Evolutionary conservation across 2,113 vertebrate species (phyloP).

Genomic region (Anhinga rufa): DNA sequence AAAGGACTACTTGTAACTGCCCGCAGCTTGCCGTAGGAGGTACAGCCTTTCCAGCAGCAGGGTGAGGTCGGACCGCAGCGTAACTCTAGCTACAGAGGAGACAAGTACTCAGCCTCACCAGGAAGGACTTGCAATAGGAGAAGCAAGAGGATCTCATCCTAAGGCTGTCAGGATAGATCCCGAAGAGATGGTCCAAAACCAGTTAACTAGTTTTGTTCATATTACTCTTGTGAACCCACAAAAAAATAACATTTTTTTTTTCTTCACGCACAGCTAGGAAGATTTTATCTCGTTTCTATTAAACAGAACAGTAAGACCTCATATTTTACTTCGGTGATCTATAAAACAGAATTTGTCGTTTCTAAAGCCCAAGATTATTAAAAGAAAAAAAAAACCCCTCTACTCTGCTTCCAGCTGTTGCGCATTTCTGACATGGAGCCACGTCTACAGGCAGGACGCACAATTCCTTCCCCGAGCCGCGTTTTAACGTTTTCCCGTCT

Average conservation of each 20-base stretch:
- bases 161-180: not conserved
- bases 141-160: not conserved
- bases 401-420: not conserved
- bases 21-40: not conserved
- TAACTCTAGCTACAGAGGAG: not conserved
- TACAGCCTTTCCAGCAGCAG: not conserved
- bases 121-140: not conserved
- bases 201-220: not conserved
- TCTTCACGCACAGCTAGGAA: not conserved
- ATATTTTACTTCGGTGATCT: not conserved
- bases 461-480: not conserved
- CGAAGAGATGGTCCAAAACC: not conserved
- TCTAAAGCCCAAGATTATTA: not conserved
- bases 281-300: not conserved
- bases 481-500: not conserved
- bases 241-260: not conserved
- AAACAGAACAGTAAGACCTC: not conserved
- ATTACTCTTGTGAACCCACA: not conserved
- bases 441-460: not conserved
- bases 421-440: not conserved
- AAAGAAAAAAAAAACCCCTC: not conserved
- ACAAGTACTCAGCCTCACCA: not conserved
- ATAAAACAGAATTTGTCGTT: not conserved
- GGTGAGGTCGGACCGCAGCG: accelerated
- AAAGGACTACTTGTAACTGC: not conserved